Base-by-base conservation (phyloP, 2,888 invertebrate genomes). In the Lasioglossum malachurum region DNA sequence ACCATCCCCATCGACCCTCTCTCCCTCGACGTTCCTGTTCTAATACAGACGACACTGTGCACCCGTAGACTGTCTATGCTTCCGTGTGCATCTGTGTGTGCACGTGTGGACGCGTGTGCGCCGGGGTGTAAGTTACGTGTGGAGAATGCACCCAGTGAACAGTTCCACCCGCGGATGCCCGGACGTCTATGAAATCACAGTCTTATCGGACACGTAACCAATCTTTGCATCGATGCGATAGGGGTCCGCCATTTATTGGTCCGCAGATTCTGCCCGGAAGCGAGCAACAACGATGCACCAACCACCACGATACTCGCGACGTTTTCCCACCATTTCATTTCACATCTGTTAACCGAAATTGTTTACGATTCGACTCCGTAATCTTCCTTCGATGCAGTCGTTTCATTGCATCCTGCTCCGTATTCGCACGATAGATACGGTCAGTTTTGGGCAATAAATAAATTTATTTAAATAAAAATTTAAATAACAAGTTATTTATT, bases 1-100 rank as follows among this genome's bases (percentile, higher is more conserved):
- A 92, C 91, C 92, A 92, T 88, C 93, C 91, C 90, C 88, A 86
- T 90, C 88, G 89, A 91, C 89, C 87, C 88, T 87, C 88, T 78
- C 87, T 75, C 81, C 78, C 84, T 67, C 78, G 80, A 87, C 88
- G 83, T 86, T 87, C 84, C 89, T 81, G 83, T 86, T 82, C 85
- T 82, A 81, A 86, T 84, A 87, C 84, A 86, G 88, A 82, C 76
- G 78, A 72, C 82, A 49, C 1, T 23, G 57, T 71, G 53, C 10
- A 41, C 46, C 53, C 64, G 31, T 53, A 49, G 41, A 44, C 49
- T 16, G 31, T 31, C 7, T 16, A 19, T 16, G 64, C 1, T 7
- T 16, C 1, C 8, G 31, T 31, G 31, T 64, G 7, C 64, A 19
- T 64, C 2, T 31, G 31, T 7, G 19, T 60, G 27, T 60, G 3